These are phyloP conservation scores for Lepidurus apus DNA, from an alignment of 1,140 invertebrate species.

Conservation along the genomic window DNA sequence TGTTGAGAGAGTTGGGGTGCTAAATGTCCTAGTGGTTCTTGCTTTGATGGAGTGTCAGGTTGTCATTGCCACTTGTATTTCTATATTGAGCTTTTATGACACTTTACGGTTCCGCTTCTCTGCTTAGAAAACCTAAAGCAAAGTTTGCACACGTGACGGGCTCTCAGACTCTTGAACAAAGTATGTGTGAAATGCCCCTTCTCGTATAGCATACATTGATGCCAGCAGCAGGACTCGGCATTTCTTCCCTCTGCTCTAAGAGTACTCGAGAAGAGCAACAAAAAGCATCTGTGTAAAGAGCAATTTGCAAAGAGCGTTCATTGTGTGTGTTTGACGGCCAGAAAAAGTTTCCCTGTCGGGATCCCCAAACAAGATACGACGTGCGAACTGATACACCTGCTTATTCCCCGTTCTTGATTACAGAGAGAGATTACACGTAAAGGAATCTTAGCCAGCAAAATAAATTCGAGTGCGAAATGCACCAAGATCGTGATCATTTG, in stretches of 20 bases:
- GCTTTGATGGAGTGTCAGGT: background rate
- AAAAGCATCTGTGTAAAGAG: background rate
- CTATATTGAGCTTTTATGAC: background rate
- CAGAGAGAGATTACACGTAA: no score
- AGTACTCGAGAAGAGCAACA: background rate
- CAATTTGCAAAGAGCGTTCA: background rate
- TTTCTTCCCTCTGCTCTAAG: background rate
- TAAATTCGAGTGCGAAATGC: no score
- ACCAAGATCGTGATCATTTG: no score
- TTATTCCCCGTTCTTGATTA: background rate
- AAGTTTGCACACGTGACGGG: conserved; percentile 17
- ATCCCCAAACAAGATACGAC: background rate
- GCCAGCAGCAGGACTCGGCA: background rate
- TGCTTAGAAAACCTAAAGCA: background rate
- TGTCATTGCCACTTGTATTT: background rate
- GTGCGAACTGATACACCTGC: background rate
- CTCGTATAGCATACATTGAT: background rate
- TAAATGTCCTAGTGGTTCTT: background rate
- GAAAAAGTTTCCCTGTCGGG: background rate
- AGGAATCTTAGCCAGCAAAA: no score
- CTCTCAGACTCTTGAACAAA: background rate
- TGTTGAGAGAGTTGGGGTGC: background rate
- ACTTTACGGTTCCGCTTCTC: background rate
- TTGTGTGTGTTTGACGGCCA: background rate
- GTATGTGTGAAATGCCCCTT: background rate